Base-by-base conservation (phyloP, 2,113 vertebrate genomes). In the Paradisaea rubra region DNA sequence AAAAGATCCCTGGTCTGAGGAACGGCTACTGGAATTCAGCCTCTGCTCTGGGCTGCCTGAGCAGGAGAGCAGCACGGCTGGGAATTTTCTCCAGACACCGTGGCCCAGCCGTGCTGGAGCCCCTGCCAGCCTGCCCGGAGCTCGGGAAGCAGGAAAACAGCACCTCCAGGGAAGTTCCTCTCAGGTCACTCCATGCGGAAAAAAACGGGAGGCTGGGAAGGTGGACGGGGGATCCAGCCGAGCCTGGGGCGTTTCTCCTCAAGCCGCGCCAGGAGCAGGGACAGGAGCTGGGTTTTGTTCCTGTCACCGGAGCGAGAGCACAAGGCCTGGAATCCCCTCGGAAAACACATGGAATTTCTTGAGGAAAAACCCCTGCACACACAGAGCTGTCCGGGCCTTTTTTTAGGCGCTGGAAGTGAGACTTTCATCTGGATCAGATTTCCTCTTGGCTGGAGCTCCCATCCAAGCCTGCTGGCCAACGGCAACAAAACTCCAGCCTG, bases 401-500 rank as follows among this genome's bases (percentile, higher is more conserved):
- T 92, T 84, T 76, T 79, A 94, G 72, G 95, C 35, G 23, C 91
- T 96, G 81, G 87, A 72, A 93, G 61, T 59, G 69, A 83, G 85
- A 59, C n/a, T 69, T 41, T 44, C 91, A 68, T 91, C 89, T 94
- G 95, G 53, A 79, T 88, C 74, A 88, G 85, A 91, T 97, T 97
- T 96, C 93, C 95, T 44, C 86, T 47, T 88, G 95, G 78, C 81
- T 33, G 64, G 13, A 9, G 83, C 39, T 79, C n/a, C 89, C 52
- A 7, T 9, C 77, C 80, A 63, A 73, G 64, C 31, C 28, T 15
- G 60, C 60, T 42, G 39, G 95, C 97, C 97, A 97, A 95, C 1
- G 87, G 91, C 95, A 97, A 96, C 96, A 95, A 78, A 93, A 92
- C 86, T 89, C 77, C 73, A 79, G 88, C 91, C 91, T 37, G 56